phyloP scores from a whole-genome alignment of 1,140 invertebrate species.

The Heliconius eleuchia region DNA sequence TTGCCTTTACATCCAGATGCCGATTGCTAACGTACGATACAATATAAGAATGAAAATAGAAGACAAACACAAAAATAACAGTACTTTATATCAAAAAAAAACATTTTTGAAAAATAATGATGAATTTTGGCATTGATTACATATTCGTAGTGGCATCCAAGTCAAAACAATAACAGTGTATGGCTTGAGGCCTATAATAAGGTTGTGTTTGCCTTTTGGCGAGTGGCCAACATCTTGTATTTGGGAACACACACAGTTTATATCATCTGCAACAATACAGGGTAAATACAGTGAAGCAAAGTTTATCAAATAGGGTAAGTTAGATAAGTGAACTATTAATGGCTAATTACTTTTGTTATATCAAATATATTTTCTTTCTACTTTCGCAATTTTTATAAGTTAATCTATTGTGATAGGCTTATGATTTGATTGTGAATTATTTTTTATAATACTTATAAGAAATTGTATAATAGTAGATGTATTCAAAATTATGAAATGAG shows the following conservation, averaged over 20 bases:
- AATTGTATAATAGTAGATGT: too few relatives aligned
- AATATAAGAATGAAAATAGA: too few relatives aligned
- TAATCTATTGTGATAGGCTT: too few relatives aligned
- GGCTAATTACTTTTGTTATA: background rate
- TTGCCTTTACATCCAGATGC: too few relatives aligned
- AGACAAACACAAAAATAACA: too few relatives aligned
- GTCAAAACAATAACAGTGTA: slow-evolving; percentile 22
- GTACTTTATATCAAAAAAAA: too few relatives aligned
- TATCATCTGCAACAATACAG: slow-evolving; percentile 55
- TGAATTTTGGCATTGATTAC: background rate
- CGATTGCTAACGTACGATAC: too few relatives aligned
- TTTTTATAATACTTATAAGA: too few relatives aligned
- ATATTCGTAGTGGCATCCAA: background rate
- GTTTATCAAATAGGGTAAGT: slow-evolving; percentile 35
- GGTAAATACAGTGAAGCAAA: slow-evolving; percentile 24
- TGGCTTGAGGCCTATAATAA: slow-evolving; percentile 47
- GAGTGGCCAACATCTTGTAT: slow-evolving; percentile 73
- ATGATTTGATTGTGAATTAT: too few relatives aligned
- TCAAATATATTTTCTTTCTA: background rate
- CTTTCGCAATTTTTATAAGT: background rate
- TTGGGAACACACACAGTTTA: slow-evolving; percentile 60
- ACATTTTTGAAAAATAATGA: too few relatives aligned
- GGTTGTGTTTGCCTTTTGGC: slow-evolving; percentile 49
- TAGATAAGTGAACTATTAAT: background rate
- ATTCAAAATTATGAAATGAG: too few relatives aligned